Percentiles rank a stretch among this genome's conserved stretches.
These are phyloP conservation scores for Ictalurus punctatus DNA, from an alignment of 2,113 vertebrate genomes.

Conservation along the genomic window DNA sequence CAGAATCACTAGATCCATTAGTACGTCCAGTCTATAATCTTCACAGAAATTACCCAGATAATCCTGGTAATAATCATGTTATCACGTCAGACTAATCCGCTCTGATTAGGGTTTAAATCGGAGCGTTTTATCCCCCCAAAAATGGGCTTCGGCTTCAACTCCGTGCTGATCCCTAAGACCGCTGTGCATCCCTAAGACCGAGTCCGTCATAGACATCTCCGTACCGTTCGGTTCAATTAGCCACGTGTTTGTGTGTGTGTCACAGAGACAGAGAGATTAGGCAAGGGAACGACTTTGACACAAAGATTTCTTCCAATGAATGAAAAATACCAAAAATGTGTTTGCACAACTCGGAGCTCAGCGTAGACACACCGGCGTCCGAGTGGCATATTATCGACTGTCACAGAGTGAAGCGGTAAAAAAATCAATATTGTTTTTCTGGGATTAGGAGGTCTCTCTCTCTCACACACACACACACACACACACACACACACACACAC, in stretches of 20 bases:
- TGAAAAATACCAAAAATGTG: not conserved
- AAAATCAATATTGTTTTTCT: conserved; percentile 66
- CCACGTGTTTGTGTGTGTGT: not conserved
- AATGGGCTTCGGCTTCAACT: not conserved
- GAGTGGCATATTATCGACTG: conserved; percentile 61
- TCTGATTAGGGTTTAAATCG: not conserved
- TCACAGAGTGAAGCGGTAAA: conserved; percentile 59
- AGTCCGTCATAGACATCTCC: not conserved
- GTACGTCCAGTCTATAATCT: not conserved
- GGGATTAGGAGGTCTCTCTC: conserved; percentile 58
- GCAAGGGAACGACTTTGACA: not conserved
- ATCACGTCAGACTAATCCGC: not conserved
- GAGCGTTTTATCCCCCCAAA: not conserved
- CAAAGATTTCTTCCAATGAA: not conserved
- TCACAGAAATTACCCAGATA: not conserved
- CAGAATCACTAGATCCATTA: not conserved
- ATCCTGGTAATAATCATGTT: not conserved
- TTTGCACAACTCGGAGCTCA: conserved; percentile 3
- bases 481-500: conserved; percentile 15
- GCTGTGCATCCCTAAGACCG: not conserved
- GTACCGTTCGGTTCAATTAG: not conserved
- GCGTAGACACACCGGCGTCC: conserved; percentile 5
- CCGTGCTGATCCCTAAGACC: not conserved
- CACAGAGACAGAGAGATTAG: too few species aligned
- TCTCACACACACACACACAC: not conserved